These are phyloP conservation scores for Apotomis capreana DNA, from an alignment of 2,888 invertebrate genomes.

Conservation along the genomic window DNA sequence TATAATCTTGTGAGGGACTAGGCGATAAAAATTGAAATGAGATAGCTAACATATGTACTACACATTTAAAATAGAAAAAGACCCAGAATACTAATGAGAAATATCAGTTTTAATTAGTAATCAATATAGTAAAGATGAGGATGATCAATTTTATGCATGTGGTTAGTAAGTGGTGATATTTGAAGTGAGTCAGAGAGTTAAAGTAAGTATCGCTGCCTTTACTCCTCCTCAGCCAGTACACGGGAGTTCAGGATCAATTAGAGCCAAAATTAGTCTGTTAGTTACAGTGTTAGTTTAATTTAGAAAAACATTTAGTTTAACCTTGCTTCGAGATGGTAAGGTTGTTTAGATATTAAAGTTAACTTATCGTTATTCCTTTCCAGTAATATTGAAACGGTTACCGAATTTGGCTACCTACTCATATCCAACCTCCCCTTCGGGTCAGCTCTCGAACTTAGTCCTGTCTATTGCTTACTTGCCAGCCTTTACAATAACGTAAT, in stretches of 20 bases:
- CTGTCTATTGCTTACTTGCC: too few species aligned
- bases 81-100: background rate
- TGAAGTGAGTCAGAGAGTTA: slow-evolving; percentile 43
- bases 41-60: too few species aligned
- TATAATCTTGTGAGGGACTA: background rate
- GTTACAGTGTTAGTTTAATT: slow-evolving; percentile 51
- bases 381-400: too few species aligned
- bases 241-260: slow-evolving; percentile 69
- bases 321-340: slow-evolving; percentile 5
- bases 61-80: too few species aligned
- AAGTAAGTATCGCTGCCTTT: slow-evolving; percentile 56
- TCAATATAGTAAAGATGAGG: too few species aligned
- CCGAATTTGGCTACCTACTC: too few species aligned
- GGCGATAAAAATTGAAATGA: background rate
- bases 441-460: too few species aligned
- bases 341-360: background rate
- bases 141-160: background rate
- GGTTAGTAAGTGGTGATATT: slow-evolving; percentile 14
- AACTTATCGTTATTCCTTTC: too few species aligned
- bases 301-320: slow-evolving; percentile 10
- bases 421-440: too few species aligned
- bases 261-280: slow-evolving; percentile 60
- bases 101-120: background rate
- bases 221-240: slow-evolving; percentile 72
- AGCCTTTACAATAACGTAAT: too few species aligned